Percentiles rank a stretch among this genome's conserved stretches.
These are phyloP conservation scores for Rotaria macrura DNA, from an alignment of 2,888 invertebrate genomes.

Conservation along the genomic window DNA sequence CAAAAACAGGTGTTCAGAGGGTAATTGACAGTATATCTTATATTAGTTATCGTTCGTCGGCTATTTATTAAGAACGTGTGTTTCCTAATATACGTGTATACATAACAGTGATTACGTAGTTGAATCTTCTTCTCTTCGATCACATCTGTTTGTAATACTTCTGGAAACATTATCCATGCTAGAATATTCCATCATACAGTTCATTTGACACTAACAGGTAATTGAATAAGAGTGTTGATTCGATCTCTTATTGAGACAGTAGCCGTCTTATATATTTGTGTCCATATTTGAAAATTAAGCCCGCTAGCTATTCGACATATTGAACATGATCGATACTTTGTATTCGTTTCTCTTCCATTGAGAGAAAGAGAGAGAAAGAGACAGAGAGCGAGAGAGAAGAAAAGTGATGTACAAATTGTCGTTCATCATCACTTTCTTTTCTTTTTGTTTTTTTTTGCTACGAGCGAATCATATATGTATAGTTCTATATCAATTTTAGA, in stretches of 20 bases:
- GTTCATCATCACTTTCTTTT: neutral
- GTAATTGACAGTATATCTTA: neutral
- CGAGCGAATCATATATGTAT: neutral
- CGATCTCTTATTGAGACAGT: neutral
- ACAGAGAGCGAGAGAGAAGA: neutral
- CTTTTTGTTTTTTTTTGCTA: neutral
- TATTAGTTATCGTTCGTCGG: neutral
- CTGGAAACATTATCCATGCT: neutral
- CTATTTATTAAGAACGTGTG: neutral
- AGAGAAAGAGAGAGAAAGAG: neutral
- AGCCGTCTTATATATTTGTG: neutral
- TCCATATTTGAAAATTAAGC: neutral
- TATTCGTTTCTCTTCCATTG: neutral
- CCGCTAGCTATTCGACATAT: neutral
- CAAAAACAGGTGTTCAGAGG: neutral
- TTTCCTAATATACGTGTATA: neutral
- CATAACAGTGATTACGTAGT: neutral
- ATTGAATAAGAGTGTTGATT: neutral
- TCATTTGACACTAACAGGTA: neutral
- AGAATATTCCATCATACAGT: neutral
- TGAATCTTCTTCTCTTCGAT: neutral
- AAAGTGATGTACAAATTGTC: neutral
- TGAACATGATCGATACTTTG: neutral
- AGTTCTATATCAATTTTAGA: neutral
- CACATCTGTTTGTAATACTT: neutral